phyloP scores from a whole-genome alignment of 2,113 vertebrate genomes.

The Neodontobutis hainanensis region DNA sequence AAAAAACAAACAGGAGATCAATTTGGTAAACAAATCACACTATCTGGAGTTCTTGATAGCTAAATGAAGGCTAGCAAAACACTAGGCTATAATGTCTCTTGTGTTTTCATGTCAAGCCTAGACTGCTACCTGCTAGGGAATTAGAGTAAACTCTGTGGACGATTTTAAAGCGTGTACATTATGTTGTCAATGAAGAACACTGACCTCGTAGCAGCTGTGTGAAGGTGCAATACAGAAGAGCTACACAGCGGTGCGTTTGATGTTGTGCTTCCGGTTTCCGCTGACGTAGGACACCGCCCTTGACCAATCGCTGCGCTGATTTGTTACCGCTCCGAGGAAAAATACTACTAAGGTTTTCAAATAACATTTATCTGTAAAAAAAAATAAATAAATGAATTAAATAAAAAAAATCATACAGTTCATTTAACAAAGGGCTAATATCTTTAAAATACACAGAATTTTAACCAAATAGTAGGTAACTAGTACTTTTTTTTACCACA shows the following conservation, averaged over 20 bases:
- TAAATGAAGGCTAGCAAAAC: not conserved
- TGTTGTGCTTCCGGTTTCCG: constrained; percentile 60
- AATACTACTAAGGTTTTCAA: not conserved
- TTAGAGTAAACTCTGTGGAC: not conserved
- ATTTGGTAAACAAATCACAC: not conserved
- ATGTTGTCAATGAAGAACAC: not conserved
- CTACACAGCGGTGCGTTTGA: not conserved
- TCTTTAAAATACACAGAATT: no score
- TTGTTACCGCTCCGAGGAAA: not conserved
- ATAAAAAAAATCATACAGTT: no score
- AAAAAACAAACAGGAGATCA: not conserved
- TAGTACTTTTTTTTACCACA: not conserved
- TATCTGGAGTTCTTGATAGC: no score
- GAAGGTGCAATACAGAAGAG: constrained; percentile 2
- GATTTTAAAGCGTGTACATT: not conserved
- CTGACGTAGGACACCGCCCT: constrained; percentile 20
- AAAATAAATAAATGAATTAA: no score
- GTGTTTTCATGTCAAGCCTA: not conserved
- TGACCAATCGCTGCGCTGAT: not conserved
- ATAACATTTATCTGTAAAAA: not conserved
- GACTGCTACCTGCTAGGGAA: no score
- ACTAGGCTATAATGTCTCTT: not conserved
- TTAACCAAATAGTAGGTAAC: no score
- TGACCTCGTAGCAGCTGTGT: constrained; percentile 50
- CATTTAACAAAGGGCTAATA: no score